Evolutionary conservation across 2,797 vertebrate genomes (phyloP).

Genomic region (Dendrocincla tyrannina): DNA sequence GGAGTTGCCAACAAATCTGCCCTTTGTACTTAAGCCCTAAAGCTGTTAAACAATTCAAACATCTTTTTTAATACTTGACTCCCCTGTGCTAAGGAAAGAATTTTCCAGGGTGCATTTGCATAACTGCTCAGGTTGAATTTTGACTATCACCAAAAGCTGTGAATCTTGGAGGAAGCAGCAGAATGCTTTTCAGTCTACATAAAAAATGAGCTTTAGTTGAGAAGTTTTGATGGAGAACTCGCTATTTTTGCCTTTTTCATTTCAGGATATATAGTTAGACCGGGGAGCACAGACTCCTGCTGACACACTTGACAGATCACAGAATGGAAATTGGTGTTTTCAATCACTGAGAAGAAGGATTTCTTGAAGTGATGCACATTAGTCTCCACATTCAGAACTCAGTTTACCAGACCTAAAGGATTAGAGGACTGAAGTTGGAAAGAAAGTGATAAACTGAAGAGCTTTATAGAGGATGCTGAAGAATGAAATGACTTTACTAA

Average conservation of each 20-base stretch:
- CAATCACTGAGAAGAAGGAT: constrained; percentile 28
- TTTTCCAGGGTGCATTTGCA: constrained; percentile 21
- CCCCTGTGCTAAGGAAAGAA: background rate
- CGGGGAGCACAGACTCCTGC: background rate
- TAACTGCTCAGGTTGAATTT: constrained; percentile 11
- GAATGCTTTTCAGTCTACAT: background rate
- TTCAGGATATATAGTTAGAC: constrained; percentile 15
- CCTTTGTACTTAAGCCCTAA: background rate
- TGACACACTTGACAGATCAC: constrained; percentile 51
- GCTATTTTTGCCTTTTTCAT: constrained; percentile 46
- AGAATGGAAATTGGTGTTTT: constrained; percentile 22
- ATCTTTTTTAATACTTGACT: background rate
- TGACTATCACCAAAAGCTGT: background rate
- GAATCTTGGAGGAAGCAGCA: constrained; percentile 26
- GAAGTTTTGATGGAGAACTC: constrained; percentile 20
- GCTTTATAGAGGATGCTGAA: constrained; percentile 2
- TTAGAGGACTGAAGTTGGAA: constrained; percentile 24
- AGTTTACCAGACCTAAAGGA: constrained; percentile 9
- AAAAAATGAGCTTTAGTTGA: constrained; percentile 30
- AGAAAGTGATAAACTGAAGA: background rate
- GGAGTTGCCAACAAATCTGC: background rate
- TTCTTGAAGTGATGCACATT: constrained; percentile 5
- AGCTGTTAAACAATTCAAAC: background rate
- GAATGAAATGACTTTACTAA: background rate
- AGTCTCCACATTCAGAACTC: background rate